These are phyloP conservation scores for Rhinogobio ventralis DNA, from an alignment of 2,797 vertebrate genomes.

Conservation along the genomic window DNA sequence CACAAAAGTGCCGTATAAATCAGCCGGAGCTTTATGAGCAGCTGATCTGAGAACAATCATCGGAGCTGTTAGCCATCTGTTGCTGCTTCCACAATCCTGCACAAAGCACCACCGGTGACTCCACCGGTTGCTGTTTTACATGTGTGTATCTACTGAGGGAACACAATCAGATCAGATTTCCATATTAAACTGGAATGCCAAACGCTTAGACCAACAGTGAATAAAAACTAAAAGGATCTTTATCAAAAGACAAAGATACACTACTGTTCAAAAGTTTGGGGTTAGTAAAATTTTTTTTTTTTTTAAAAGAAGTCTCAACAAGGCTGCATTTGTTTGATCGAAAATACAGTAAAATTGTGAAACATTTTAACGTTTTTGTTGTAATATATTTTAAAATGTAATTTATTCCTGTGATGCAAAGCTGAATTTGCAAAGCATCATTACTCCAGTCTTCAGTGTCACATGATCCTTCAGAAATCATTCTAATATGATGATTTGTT, in stretches of 20 bases:
- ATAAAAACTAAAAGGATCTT: background rate
- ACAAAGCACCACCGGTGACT: background rate
- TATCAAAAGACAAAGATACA: background rate
- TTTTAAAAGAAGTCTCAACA: background rate
- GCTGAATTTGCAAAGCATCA: background rate
- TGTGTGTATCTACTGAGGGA: background rate
- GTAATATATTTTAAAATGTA: background rate
- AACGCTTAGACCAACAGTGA: background rate
- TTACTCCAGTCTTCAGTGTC: background rate
- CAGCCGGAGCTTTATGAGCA: slow-evolving; percentile 59
- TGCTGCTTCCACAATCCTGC: slow-evolving; percentile 25
- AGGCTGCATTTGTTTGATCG: background rate
- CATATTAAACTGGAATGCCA: background rate
- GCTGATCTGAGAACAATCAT: slow-evolving; percentile 63
- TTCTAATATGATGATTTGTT: background rate
- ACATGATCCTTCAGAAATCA: background rate
- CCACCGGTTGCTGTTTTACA: background rate
- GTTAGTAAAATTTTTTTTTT: background rate
- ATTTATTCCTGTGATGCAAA: background rate
- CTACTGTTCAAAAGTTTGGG: background rate
- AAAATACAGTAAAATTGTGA: background rate
- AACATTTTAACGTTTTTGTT: background rate
- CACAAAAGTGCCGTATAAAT: slow-evolving; percentile 64
- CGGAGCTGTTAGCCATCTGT: slow-evolving; percentile 62
- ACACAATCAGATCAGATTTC: background rate